Base-by-base conservation (phyloP, 1,140 invertebrate genomes). In the Drosophila rhopaloa region DNA sequence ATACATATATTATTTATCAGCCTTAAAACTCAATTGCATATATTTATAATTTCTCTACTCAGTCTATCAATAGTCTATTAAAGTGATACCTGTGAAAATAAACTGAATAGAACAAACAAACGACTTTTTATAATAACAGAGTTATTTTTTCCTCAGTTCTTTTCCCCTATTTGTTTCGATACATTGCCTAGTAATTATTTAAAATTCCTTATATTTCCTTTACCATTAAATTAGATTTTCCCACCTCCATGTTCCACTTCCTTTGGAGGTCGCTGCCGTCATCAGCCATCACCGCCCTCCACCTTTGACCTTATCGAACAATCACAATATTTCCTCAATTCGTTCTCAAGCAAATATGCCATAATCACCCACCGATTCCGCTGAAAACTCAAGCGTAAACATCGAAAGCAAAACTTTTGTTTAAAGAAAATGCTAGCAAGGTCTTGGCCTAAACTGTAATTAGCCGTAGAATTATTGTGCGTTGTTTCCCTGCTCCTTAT, bases 401-500 rank as follows among this genome's bases (percentile, higher is more conserved):
- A 67, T n/a, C 41, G 47, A 68, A 70, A 48, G 27, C 35, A 56
- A 70, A 70, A 68, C 43, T 66, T 68, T 51, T 62, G 58, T 68
- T 70, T 68, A 68, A 40, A 48, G 65, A 70, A 57, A 71, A 71
- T 56, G 51, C 32, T 11, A 24, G 63, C 67, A 71, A 71, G 67
- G 67, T 68, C 67, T 47, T 47, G 67, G 67, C 65, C 67, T 50
- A 71, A 70, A 70, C 67, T 41, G 65, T 57, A 70, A 71, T 71
- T 71, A 71, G 50, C 65, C 51, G 57, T n/a, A 70, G 65, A 71
- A 71, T 71, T 71, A 70, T 68, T 40, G 59, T 43, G n/a, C 14
- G 58, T 32, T 44, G 60, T 55, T 55, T 55, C 40, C 14, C 51
- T 14, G 37, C 63, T 60, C 56, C 63, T 40, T 50, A 59, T 37